Evolutionary conservation across 2,113 vertebrate species (phyloP), one percentile per base, ranked within the genome.

Genomic region (Gobio gobio): DNA sequence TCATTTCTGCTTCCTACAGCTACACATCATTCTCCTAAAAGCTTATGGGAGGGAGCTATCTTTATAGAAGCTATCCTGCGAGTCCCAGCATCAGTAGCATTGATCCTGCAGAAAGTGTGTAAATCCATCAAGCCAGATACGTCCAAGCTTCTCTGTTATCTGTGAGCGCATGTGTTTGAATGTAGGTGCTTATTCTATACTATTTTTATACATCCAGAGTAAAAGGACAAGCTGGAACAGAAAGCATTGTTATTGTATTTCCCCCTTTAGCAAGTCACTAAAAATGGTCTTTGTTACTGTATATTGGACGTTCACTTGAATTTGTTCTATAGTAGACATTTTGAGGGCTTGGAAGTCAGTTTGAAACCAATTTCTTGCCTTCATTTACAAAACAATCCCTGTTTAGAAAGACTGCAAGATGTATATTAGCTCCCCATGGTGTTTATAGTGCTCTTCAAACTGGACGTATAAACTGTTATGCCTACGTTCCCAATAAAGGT

Each of bases 121-220:
- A 70, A 70, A 82, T 82, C 63, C 79, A 70, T 70, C 47, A 54
- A 16, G 20, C 10, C 63, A 82, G 26, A 82, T 70, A 18, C 49
- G 79, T 40, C 79, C 54, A 40, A 82, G 29, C 26, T 54, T 51
- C 58, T 63, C 56, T 59, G 36, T 40, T 45, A 63, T 63, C 3
- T 80, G 47, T 51, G 13, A 45, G 78, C 2, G 24, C 3, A 9
- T 68, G 10, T 78, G 45, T 36, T 40, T 33, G 29, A 43, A 70
- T 49, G 24, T 51, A 2, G 36, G 43, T 45, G 36, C 49, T 36
- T 20, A 29, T 8, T 26, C 43, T 12, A 20, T 14, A 78, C 51
- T 59, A 22, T 78, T 56, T 76, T 59, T 22, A 3, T 78, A 59
- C 76, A 49, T n/a, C 51, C 33, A n/a, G 10, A n/a, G 54, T 78